Evolutionary conservation across 2,888 invertebrate genomes (phyloP).

Genomic region (Pyrochroa serraticornis): DNA sequence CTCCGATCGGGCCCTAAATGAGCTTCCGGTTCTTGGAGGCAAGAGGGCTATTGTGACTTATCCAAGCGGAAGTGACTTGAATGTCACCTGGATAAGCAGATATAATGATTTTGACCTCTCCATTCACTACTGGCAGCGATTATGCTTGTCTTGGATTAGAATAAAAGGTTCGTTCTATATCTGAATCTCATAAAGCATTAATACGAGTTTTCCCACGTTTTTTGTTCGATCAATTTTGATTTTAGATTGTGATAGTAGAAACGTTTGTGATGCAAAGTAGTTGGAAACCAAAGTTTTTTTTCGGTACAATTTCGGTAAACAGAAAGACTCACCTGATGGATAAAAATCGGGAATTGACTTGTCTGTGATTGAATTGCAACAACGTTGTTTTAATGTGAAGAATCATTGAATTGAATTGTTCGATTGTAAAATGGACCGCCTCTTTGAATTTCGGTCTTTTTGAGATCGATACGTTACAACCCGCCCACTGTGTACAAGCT

Average conservation of each 20-base stretch:
- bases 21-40: slow-evolving; percentile 40
- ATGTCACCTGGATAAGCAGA: slow-evolving; percentile 51
- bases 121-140: slow-evolving; percentile 25
- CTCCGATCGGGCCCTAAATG: slow-evolving; percentile 17
- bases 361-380: no score
- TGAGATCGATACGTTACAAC: slow-evolving; percentile 20
- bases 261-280: slow-evolving; percentile 24
- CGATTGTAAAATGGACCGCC: slow-evolving; percentile 28
- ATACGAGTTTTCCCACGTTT: slow-evolving; percentile 47
- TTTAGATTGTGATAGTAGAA: slow-evolving; percentile 47
- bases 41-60: slow-evolving; percentile 46
- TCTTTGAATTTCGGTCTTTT: slow-evolving; percentile 35
- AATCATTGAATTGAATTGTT: slow-evolving; percentile 25
- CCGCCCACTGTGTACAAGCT: slow-evolving; percentile 31
- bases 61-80: slow-evolving; percentile 54
- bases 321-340: no score
- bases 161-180: slow-evolving; percentile 42
- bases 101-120: slow-evolving; percentile 50
- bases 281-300: slow-evolving; percentile 5
- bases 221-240: slow-evolving; percentile 44
- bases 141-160: slow-evolving; percentile 28
- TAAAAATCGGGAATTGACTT: no score
- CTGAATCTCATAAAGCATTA: slow-evolving; percentile 34
- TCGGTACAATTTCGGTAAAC: not conserved
- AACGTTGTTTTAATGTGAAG: no score